Evolutionary conservation across 2,888 invertebrate species (phyloP), one percentile per base, ranked within the genome.

Genomic region (Cephus spinipes): DNA sequence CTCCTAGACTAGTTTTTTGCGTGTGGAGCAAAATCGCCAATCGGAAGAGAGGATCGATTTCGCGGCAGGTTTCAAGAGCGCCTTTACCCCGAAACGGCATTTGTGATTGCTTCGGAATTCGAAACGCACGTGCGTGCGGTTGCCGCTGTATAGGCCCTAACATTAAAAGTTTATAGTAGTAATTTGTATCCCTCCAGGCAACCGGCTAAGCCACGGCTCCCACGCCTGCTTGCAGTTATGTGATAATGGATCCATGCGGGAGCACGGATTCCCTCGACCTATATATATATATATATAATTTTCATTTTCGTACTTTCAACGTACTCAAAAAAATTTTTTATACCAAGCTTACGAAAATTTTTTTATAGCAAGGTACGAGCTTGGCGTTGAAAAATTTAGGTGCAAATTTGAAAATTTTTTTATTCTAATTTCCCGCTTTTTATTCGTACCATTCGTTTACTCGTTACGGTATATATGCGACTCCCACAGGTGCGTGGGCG

Each of bases 91-190:
- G 55, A 55, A 55, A 55, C 55, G 55, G 55, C 55, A 55, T 55
- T 71, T 71, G 31, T 31, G 71, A 71, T 33, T 33, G 71, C 71
- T 71, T 71, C 11, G 76, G 79, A 79, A 79, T 77, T 78, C 79
- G 76, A 76, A 80, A 85, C 81, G 83, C 84, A 83, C 84, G 84
- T 84, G 85, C 83, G 86, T 85, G 86, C 81, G 77, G 76, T 79
- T 77, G 79, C 79, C 68, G 34, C 74, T 31, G 79, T 30, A 74
- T 73, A 79, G 81, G 81, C 55, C 32, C 82, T 81, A 81, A 82
- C 83, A 87, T 87, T 86, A 84, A 86, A 88, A 84, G 84, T 88
- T 86, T 88, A 87, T 87, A 84, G 85, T 84, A 88, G 88, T 88
- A 85, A 87, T 87, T 87, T 87, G 86, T 85, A 81, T 82, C 82